phyloP scores from a whole-genome alignment of 2,888 invertebrate genomes.

The Uropetala carovei region DNA sequence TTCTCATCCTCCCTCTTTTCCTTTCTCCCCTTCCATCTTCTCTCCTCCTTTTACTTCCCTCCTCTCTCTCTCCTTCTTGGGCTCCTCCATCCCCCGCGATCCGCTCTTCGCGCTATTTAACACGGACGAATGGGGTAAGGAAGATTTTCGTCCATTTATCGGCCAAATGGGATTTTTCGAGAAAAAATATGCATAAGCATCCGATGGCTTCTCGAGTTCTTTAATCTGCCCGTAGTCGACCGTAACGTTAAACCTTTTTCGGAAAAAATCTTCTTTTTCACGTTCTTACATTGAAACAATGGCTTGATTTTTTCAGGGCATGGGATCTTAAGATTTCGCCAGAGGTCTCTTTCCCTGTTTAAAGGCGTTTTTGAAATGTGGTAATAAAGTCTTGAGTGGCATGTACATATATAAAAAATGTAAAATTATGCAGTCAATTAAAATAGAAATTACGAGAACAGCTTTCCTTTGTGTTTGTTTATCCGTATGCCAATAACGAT shows the following conservation, averaged over 20 bases:
- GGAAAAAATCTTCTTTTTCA: not conserved
- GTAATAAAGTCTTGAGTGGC: too few relatives aligned
- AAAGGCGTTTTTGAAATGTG: too few relatives aligned
- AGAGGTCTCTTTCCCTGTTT: too few relatives aligned
- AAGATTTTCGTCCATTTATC: not conserved
- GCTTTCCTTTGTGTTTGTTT: too few relatives aligned
- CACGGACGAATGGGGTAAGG: not conserved
- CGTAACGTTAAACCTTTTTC: not conserved
- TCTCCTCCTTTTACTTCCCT: too few relatives aligned
- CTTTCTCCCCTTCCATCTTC: too few relatives aligned
- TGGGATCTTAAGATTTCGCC: too few relatives aligned
- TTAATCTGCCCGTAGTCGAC: not conserved
- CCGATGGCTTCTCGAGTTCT: not conserved
- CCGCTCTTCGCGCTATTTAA: not conserved
- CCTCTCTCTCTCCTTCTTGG: not conserved
- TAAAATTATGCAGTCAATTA: too few relatives aligned
- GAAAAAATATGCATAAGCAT: not conserved
- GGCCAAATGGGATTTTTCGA: constrained; percentile 3
- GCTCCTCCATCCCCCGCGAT: not conserved
- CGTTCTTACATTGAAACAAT: not conserved
- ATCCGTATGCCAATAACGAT: too few relatives aligned
- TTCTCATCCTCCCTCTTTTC: not conserved
- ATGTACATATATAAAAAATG: too few relatives aligned
- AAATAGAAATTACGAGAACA: too few relatives aligned
- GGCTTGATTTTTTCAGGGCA: too few relatives aligned